Conservation (phyloP, 2,113 vertebrate genomes). For the Psammodynastes pulverulentus region DNA sequence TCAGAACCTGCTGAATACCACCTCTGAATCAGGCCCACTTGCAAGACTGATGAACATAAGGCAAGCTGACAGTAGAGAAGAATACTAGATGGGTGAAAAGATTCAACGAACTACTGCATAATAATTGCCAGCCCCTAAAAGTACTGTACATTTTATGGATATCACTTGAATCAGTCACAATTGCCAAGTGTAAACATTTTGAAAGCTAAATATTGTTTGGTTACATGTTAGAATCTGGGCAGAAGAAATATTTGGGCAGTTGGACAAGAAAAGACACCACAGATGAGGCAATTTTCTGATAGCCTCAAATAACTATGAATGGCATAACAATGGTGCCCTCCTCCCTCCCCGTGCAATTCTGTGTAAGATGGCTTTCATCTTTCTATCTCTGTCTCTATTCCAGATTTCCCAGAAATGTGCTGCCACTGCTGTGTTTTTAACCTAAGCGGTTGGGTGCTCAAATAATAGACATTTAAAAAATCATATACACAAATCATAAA, state of each 20-base stretch:
- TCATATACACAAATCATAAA: too few relatives aligned
- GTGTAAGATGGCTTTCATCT: not conserved
- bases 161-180: not conserved
- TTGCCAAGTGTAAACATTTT: not conserved
- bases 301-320: not conserved
- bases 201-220: not conserved
- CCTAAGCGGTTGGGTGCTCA: not conserved
- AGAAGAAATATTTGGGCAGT: not conserved
- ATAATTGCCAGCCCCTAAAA: not conserved
- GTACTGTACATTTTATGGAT: not conserved
- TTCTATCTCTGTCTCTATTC: not conserved
- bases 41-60: not conserved
- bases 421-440: not conserved
- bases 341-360: not conserved
- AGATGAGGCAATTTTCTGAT: not conserved
- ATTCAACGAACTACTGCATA: not conserved
- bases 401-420: not conserved
- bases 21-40: too few relatives aligned
- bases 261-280: not conserved
- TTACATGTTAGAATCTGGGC: not conserved
- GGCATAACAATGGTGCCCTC: not conserved
- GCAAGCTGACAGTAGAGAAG: not conserved
- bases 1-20: too few relatives aligned
- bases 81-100: not conserved
- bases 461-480: not conserved